Percentiles rank a stretch among this genome's conserved stretches.
Conservation (phyloP, 2,113 vertebrate species). For the Brachypodius melanocephalos region DNA sequence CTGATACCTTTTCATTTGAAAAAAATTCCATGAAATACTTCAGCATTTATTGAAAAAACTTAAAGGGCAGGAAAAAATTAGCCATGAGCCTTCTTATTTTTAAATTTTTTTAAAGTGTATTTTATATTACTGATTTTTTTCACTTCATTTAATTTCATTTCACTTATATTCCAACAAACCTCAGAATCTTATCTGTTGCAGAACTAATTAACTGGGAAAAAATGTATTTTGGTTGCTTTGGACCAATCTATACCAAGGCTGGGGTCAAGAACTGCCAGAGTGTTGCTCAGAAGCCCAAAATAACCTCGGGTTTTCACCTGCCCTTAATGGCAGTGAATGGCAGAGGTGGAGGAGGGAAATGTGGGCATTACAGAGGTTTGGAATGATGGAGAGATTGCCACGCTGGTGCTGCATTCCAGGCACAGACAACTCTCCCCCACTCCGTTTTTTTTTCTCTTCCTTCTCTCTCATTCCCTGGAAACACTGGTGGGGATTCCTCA, state of each 20-base stretch:
- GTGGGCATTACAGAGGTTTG: not conserved
- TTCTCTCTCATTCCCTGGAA: not conserved
- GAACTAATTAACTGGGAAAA: not conserved
- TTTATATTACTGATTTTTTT: not conserved
- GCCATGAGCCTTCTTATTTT: not conserved
- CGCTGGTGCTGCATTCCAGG: not conserved
- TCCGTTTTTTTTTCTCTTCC: not conserved
- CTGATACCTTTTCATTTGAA: not conserved
- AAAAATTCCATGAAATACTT: not conserved
- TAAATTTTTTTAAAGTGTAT: not conserved
- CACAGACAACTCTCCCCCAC: not conserved
- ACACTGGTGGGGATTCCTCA: not conserved
- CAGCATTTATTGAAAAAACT: not conserved
- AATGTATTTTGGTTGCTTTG: not conserved
- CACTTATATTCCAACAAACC: not conserved
- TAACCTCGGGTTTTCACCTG: not conserved
- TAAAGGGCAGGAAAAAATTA: not conserved
- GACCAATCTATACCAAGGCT: fast-evolving
- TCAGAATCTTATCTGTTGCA: not conserved
- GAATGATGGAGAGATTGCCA: not conserved
- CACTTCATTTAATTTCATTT: not conserved
- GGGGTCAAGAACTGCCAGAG: not conserved
- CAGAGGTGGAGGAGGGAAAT: not conserved
- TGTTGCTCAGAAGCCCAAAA: not conserved
- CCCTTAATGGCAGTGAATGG: not conserved